These are phyloP conservation scores for Babylonia areolata DNA, from an alignment of 1,140 invertebrate species.

Conservation along the genomic window DNA sequence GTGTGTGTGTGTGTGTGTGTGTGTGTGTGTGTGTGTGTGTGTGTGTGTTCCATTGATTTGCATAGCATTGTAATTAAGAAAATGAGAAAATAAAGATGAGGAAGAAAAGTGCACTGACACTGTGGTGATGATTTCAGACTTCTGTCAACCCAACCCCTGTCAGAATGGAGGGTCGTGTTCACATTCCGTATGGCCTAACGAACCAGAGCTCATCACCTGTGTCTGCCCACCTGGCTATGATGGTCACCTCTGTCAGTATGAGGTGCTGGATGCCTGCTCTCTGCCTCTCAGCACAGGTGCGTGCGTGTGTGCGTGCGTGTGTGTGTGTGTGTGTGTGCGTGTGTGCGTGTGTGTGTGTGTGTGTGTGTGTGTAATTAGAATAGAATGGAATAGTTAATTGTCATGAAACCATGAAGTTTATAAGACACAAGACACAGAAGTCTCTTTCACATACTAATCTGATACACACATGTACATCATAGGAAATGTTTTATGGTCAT, in stretches of 20 bases:
- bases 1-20: too few species aligned
- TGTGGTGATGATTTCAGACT: slow-evolving; percentile 49
- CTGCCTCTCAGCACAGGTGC: slow-evolving; percentile 62
- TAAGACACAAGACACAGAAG: too few species aligned
- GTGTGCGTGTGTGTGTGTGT: slow-evolving; percentile 3
- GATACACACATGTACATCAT: neutral
- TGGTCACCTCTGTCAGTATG: slow-evolving; percentile 61
- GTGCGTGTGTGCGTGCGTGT: slow-evolving; percentile 17
- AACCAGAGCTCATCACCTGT: slow-evolving; percentile 62
- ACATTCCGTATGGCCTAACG: slow-evolving; percentile 59
- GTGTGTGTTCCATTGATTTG: too few species aligned
- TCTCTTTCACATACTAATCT: neutral
- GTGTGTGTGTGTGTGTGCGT: slow-evolving; percentile 9
- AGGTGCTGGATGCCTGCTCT: slow-evolving; percentile 57
- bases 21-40: too few species aligned
- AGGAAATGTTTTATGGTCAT: neutral
- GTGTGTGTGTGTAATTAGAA: neutral
- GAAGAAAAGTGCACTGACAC: neutral
- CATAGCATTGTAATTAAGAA: too few species aligned
- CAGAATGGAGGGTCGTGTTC: slow-evolving; percentile 63
- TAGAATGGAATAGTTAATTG: too few species aligned
- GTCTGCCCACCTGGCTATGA: slow-evolving; percentile 64
- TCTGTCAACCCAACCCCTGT: slow-evolving; percentile 67
- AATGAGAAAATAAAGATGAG: too few species aligned
- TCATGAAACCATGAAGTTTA: too few species aligned